Evolutionary conservation across 2,888 invertebrate species (phyloP), one percentile per base, ranked within the genome.

Genomic region (Drosophila birchii): DNA sequence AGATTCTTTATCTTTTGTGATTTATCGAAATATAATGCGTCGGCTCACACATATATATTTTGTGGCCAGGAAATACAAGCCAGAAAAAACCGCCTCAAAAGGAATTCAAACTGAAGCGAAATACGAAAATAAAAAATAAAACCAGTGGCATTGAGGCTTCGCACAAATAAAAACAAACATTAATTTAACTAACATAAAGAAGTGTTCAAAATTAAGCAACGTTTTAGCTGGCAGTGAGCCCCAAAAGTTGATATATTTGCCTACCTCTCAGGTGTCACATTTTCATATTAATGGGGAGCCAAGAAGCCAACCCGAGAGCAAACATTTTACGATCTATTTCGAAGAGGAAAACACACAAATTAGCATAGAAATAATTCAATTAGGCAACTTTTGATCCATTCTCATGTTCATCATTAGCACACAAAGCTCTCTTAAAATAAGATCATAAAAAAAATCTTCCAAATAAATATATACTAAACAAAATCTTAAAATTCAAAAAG

Each of bases 331-430:
- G 73, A 79, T 70, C 64, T 36, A 62, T 59, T 68, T 56, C 29
- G 55, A 32, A 26, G 34, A 45, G 58, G 57, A 70, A 70, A 59
- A 62, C 51, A 51, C 29, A 32, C 23, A 76, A 86, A 86, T 86
- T 86, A 79, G 86, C 77, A 81, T 88, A 69, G 66, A 79, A 80
- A 85, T 88, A 73, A 78, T 88, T 85, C 84, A 88, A 88, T 88
- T 86, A 85, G 78, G 38, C 70, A 73, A 64, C 75, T 81, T 70
- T 86, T 71, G 76, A 75, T 62, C 61, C 64, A 66, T 66, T 66
- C 64, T 64, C 63, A 54, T 53, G 59, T 56, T 63, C 44, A 64
- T 53, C 59, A 69, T 72, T 54, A 62, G 66, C 72, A 76, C 76
- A 83, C 76, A 80, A 84, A 85, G 70, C 57, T 67, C 68, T 80